Conservation (phyloP, 2,797 vertebrate genomes). For the Hemitrygon akajei region DNA sequence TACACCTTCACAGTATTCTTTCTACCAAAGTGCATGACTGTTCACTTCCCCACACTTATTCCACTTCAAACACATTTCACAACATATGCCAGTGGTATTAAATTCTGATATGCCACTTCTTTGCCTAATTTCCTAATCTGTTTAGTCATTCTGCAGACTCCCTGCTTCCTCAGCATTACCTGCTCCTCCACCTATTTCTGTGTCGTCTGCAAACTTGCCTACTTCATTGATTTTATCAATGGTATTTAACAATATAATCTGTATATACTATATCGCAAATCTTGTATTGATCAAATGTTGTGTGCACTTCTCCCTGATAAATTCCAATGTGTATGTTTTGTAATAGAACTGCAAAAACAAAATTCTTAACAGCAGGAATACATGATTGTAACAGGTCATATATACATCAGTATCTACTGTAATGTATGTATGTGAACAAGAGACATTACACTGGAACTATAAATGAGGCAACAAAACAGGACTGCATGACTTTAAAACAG, state of each 20-base stretch:
- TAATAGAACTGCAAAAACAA: neutral
- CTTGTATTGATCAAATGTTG: neutral
- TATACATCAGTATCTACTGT: neutral
- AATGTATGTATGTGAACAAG: neutral
- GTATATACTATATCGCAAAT: neutral
- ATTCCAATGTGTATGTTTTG: neutral
- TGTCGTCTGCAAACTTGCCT: too few species aligned
- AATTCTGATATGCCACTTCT: too few species aligned
- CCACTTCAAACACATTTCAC: too few species aligned
- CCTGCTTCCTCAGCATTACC: too few species aligned
- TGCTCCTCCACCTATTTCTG: too few species aligned
- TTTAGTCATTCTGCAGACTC: too few species aligned
- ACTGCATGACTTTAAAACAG: neutral
- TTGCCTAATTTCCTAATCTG: too few species aligned
- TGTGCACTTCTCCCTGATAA: neutral
- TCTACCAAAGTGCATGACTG: too few species aligned
- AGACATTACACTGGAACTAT: neutral
- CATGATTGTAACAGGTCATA: neutral
- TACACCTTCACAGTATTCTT: too few species aligned
- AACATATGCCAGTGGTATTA: too few species aligned
- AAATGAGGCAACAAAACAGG: neutral
- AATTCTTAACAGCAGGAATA: neutral
- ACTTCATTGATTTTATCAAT: neutral
- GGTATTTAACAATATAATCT: neutral
- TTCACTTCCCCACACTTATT: too few species aligned